Evolutionary conservation across 2,888 invertebrate species (phyloP), one percentile per base, ranked within the genome.

Genomic region (Pseudanteris insignis): DNA sequence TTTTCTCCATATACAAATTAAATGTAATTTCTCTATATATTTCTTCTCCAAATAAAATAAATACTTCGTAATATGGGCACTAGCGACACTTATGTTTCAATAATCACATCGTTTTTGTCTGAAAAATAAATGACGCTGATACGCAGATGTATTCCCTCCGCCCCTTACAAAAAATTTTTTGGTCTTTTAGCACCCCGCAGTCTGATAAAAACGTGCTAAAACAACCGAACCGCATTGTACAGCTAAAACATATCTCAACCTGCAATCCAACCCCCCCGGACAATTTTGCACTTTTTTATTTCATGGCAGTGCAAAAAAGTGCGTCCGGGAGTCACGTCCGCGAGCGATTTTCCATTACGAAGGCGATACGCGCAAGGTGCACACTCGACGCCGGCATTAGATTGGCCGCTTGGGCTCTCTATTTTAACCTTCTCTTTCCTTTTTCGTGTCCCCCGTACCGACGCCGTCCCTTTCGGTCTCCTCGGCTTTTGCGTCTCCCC

Each of bases 271-370:
- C 36, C 3, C 25, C 25, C 9, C n/a, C n/a, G 30, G 30, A 36
- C 37, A 21, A 24, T 37, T 48, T 36, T 41, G 18, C 12, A 9
- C 21, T 38, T 57, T 40, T 47, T 34, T n/a, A 15, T 46, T 32
- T 25, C 9, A 36, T 28, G 9, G 5, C 9, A 7, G 32, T 12
- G 13, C 37, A 43, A 53, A 53, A 43, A 47, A 18, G 6, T 6
- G 18, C 18, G 37, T 21, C 41, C 34, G 21, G 37, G 50, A 61
- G 50, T 50, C 54, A 54, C 48, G 48, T 44, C 44, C 61, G 48
- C 43, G 40, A 54, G 54, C 60, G 48, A 60, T 60, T 60, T 60
- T 54, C 53, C 60, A 53, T 54, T 54, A 60, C 60, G 34, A 44
- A 46, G 28, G 40, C 34, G 44, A 38, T 38, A 46, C 33, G 43